phyloP scores from a whole-genome alignment of 2,113 vertebrate genomes.

The Macheiramphus alcinus region DNA sequence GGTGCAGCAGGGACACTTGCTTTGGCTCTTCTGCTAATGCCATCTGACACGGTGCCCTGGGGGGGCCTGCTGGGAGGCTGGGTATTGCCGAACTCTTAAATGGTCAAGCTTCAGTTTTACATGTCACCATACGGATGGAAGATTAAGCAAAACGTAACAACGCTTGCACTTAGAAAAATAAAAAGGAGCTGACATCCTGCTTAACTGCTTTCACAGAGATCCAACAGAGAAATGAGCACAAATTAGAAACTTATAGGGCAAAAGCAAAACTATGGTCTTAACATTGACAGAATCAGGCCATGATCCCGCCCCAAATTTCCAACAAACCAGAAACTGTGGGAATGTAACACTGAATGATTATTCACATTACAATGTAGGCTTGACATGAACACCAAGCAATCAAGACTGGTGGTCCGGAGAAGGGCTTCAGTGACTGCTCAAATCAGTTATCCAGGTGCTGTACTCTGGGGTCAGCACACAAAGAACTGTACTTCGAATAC shows the following conservation, averaged over 20 bases:
- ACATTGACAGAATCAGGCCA: constrained; percentile 26
- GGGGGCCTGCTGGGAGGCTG: not conserved
- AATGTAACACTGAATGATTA: not conserved
- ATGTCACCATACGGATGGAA: not conserved
- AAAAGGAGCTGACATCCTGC: constrained; percentile 36
- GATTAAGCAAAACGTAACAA: not conserved
- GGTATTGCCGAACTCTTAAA: not conserved
- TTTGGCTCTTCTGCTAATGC: constrained; percentile 7
- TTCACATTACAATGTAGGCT: not conserved
- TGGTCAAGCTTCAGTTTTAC: constrained; percentile 39
- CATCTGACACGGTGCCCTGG: constrained; percentile 10
- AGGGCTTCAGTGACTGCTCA: not conserved
- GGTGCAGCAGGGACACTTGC: not conserved
- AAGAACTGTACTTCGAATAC: not conserved
- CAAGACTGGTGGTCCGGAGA: not conserved
- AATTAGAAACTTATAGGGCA: constrained; percentile 13
- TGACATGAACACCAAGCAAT: not conserved
- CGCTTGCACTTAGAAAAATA: not conserved
- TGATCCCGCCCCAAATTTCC: not conserved
- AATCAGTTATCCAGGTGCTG: not conserved
- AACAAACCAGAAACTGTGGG: not conserved
- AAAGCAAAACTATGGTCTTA: constrained; percentile 5
- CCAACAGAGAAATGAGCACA: not conserved
- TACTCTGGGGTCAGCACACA: not conserved
- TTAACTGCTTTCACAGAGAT: not conserved